Evolutionary conservation across 2,797 vertebrate genomes (phyloP).

Genomic region (Poeciliopsis infans): DNA sequence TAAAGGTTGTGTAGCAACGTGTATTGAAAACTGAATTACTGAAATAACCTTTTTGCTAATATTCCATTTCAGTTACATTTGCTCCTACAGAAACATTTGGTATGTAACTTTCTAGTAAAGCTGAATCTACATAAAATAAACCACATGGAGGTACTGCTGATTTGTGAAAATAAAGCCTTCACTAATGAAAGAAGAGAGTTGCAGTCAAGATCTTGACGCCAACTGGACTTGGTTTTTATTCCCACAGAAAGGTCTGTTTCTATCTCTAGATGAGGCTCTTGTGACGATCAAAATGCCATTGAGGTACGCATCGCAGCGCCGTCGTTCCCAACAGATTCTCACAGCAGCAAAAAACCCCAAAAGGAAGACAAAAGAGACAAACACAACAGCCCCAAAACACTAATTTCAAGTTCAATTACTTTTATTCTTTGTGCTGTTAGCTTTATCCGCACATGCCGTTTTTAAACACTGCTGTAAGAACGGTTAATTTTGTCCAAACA

Average conservation of each 20-base stretch:
- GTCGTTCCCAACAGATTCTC: slow-evolving; percentile 13
- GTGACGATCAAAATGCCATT: slow-evolving; percentile 30
- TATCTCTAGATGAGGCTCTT: slow-evolving; percentile 18
- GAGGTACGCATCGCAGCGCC: neutral
- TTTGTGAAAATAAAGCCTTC: neutral
- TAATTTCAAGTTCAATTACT: slow-evolving; percentile 9
- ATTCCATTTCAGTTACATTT: neutral
- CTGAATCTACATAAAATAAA: neutral
- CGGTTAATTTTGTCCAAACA: slow-evolving; percentile 20
- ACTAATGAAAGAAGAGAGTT: neutral
- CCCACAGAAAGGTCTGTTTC: slow-evolving; percentile 19
- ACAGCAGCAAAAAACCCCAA: neutral
- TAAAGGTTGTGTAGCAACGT: neutral
- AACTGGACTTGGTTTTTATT: slow-evolving; percentile 42
- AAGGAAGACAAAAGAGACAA: neutral
- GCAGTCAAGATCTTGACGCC: slow-evolving; percentile 11
- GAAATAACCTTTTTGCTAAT: neutral
- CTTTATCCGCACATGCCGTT: neutral
- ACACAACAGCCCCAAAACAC: neutral
- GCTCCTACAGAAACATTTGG: neutral
- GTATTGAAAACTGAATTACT: neutral
- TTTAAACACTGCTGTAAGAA: slow-evolving; percentile 3
- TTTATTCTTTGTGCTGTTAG: neutral
- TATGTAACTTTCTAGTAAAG: neutral
- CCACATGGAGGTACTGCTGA: neutral